Evolutionary conservation across 1,140 invertebrate genomes (phyloP).

Genomic region (Mamestra configurata): DNA sequence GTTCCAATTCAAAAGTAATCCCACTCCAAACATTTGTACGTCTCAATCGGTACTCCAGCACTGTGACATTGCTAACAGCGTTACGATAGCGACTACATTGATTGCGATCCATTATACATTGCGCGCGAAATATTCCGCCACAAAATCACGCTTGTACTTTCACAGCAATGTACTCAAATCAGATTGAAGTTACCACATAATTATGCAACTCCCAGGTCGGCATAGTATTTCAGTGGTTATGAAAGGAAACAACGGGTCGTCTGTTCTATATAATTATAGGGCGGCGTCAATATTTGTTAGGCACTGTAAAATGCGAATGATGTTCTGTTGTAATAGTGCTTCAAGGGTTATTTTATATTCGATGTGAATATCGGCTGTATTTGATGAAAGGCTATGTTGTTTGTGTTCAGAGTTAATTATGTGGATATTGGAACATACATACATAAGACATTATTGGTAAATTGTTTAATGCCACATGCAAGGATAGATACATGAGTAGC

Average conservation of each 20-base stretch:
- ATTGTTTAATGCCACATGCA: neutral
- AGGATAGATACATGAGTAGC: too few species aligned
- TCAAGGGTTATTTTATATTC: constrained; percentile 38
- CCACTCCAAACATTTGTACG: constrained; percentile 83
- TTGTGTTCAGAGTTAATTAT: neutral
- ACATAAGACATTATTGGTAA: neutral
- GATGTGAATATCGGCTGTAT: constrained; percentile 21
- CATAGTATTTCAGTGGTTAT: constrained; percentile 69
- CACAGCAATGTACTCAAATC: constrained; percentile 51
- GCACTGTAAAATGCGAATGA: constrained; percentile 71
- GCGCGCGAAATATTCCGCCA: constrained; percentile 16
- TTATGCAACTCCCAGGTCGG: constrained; percentile 17
- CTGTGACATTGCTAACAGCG: constrained; percentile 30
- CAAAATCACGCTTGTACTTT: neutral
- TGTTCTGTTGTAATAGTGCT: constrained; percentile 59
- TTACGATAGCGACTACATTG: neutral
- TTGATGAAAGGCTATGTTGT: neutral
- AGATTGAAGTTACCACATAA: constrained; percentile 35
- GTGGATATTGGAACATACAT: neutral
- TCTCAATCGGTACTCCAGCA: constrained; percentile 73
- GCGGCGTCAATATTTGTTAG: constrained; percentile 71
- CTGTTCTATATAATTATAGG: constrained; percentile 72
- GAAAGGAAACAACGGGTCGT: constrained; percentile 70
- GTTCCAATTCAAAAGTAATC: constrained; percentile 85
- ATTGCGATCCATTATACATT: constrained; percentile 38